A percentile compares a stretch with the other conserved stretches of the same genome.
These are phyloP conservation scores for Aproaerema taeniolella DNA, from an alignment of 2,888 invertebrate genomes.

Conservation along the genomic window DNA sequence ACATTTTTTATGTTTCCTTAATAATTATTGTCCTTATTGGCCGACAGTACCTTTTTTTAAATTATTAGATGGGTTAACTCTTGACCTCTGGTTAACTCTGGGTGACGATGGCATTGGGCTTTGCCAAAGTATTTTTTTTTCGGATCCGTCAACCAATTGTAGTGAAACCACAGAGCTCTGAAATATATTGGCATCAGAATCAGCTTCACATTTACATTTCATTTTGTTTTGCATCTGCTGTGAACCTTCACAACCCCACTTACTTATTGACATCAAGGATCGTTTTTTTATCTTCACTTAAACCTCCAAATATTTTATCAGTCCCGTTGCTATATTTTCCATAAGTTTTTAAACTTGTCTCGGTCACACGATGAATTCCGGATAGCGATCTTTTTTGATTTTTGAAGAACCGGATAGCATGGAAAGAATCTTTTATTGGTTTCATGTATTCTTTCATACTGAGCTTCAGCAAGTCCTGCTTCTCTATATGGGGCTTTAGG, in stretches of 20 bases:
- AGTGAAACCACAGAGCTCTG: conserved; percentile 9
- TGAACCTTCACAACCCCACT: conserved; percentile 13
- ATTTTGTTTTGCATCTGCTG: conserved; percentile 10
- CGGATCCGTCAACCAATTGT: conserved; percentile 4
- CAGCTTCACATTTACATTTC: conserved; percentile 3
- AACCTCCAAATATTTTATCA: conserved; percentile 1
- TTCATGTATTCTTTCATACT: conserved; percentile 16
- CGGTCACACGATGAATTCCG: conserved; percentile 16
- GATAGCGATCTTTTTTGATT: conserved; percentile 18
- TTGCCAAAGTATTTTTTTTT: conserved; percentile 5
- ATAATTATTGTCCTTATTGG: neutral
- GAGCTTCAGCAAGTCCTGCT: conserved; percentile 14
- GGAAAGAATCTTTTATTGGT: conserved; percentile 15
- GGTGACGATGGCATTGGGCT: neutral
- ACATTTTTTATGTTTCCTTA: no score
- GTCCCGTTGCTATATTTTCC: no score
- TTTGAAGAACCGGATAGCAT: conserved; percentile 15
- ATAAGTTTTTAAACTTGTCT: conserved; percentile 17
- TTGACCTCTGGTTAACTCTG: no score
- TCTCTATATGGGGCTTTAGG: no score
- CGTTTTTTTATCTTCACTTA: conserved; percentile 8
- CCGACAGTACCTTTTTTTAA: no score
- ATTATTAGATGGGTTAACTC: no score
- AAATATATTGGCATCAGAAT: conserved; percentile 13
- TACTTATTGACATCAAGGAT: no score